Percentiles rank a stretch among this genome's conserved stretches.
These are phyloP conservation scores for Axinella damicornis DNA, from an alignment of 37 sponge, comb jelly and placozoan genomes.

Conservation along the genomic window DNA sequence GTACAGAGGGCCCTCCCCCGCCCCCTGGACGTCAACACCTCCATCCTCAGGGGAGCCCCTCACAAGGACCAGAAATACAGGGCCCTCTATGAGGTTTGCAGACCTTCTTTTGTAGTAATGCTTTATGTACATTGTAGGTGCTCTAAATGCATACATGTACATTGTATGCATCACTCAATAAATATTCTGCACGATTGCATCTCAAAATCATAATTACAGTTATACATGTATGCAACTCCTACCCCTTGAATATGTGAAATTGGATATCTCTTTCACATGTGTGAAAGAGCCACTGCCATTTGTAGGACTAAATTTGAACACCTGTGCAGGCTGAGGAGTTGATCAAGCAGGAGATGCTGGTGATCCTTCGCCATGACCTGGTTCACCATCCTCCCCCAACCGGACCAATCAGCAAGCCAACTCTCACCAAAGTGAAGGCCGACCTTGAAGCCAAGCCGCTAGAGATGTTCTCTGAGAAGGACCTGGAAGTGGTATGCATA, in stretches of 20 bases:
- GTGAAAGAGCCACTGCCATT: no score
- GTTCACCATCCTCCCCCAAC: constrained; percentile 76
- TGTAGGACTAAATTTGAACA: no score
- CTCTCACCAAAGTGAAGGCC: constrained; percentile 36
- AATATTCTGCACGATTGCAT: no score
- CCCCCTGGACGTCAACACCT: constrained; percentile 85
- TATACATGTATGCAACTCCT: no score
- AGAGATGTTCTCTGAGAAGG: constrained; percentile 66
- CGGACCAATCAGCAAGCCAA: constrained; percentile 30
- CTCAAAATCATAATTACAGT: no score
- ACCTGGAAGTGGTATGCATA: constrained; percentile 54
- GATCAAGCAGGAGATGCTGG: constrained; percentile 91
- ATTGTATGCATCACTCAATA: no score
- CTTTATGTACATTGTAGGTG: neutral
- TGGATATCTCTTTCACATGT: no score
- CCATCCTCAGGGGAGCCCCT: constrained; percentile 76
- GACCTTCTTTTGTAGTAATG: no score
- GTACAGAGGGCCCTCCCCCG: constrained; percentile 91
- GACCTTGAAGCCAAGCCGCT: constrained; percentile 62
- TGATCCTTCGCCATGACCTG: constrained; percentile 85
- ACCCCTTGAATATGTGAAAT: no score
- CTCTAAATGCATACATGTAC: neutral
- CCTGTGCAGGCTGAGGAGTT: constrained; percentile 97
- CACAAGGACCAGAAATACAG: constrained; percentile 82
- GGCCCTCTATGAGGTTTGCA: constrained; percentile 72